Conservation (phyloP, 2,113 vertebrate genomes). For the Petaurus breviceps region DNA sequence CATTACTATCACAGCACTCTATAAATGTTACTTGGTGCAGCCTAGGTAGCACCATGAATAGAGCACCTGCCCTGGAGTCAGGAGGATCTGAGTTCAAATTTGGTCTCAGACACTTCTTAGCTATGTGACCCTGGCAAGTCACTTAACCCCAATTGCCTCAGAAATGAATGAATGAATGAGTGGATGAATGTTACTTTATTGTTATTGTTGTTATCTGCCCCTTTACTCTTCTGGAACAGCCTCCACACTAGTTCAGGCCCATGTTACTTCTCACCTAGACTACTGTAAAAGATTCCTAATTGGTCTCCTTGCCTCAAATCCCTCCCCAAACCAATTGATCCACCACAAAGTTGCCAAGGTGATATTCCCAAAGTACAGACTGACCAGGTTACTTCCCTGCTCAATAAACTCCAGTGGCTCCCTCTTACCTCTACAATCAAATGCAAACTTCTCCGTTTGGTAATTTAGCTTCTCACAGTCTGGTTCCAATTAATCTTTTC, state of each 20-base stretch:
- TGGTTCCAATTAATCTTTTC: background rate
- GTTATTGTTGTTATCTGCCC: background rate
- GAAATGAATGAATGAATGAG: background rate
- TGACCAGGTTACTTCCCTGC: background rate
- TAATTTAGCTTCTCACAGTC: background rate
- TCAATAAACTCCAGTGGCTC: background rate
- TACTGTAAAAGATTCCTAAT: background rate
- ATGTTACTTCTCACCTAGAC: background rate
- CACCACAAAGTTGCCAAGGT: background rate
- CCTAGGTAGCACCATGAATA: background rate
- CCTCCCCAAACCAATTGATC: background rate
- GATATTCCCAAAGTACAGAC: background rate
- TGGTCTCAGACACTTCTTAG: background rate
- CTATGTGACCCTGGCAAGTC: background rate
- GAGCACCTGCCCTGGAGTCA: background rate
- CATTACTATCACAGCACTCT: too few relatives aligned
- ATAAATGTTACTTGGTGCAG: background rate
- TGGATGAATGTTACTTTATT: background rate
- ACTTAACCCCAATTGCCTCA: background rate
- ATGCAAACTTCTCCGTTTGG: background rate
- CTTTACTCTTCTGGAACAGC: background rate
- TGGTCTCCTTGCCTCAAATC: background rate
- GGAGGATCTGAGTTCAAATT: background rate
- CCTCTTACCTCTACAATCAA: background rate
- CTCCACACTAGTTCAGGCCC: background rate